phyloP scores from a whole-genome alignment of 2,113 vertebrate species.

The Axis porcinus region DNA sequence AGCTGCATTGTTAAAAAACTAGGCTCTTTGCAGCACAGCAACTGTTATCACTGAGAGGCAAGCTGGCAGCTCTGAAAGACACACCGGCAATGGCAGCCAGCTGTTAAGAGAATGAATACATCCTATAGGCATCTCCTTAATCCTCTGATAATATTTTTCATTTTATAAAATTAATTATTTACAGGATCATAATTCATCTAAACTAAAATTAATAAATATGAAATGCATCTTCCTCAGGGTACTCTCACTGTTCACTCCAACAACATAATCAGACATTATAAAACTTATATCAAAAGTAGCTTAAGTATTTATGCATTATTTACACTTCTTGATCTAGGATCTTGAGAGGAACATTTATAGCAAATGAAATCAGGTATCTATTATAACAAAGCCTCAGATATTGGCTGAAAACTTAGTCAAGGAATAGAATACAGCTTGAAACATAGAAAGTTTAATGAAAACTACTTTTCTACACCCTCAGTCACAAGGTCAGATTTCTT shows the following conservation, averaged over 20 bases:
- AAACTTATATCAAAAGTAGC: background rate
- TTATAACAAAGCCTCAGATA: background rate
- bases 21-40: background rate
- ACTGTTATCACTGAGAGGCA: background rate
- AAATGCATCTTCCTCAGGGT: background rate
- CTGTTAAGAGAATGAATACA: background rate
- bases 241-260: background rate
- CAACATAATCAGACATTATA: conserved; percentile 29
- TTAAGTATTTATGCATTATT: conserved; percentile 27
- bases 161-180: conserved; percentile 61
- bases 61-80: conserved; percentile 33
- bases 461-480: background rate
- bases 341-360: background rate
- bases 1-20: conserved; percentile 1
- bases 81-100: background rate
- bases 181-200: background rate
- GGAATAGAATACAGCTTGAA: background rate
- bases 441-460: background rate
- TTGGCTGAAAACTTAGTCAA: background rate
- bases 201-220: conserved; percentile 30
- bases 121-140: conserved; percentile 23
- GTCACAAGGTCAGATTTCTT: background rate
- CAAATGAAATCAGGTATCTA: conserved; percentile 1
- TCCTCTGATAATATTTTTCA: background rate
- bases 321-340: conserved; percentile 5